Evolutionary conservation across 2,888 invertebrate genomes (phyloP), one percentile per base, ranked within the genome.

Genomic region (Archips xylosteana): DNA sequence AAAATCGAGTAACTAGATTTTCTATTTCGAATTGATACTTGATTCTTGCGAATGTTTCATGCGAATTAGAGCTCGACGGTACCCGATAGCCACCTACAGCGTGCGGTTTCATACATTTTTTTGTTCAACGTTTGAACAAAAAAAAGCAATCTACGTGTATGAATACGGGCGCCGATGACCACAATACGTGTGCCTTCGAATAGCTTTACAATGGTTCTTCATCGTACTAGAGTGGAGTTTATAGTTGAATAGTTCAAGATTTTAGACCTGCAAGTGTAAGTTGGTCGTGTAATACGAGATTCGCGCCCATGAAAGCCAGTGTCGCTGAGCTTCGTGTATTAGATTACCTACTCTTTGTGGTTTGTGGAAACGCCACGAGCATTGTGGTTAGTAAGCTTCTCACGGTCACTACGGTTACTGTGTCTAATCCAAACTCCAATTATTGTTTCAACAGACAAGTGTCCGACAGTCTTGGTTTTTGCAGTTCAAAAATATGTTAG

Each of bases 251-350:
- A 79, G 70, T 79, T 78, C 71, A 63, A 57, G 74, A 76, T 81
- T 81, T 80, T 57, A 60, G 49, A 72, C 63, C 73, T 78, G 76
- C 77, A 76, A 78, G 75, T 79, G 79, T 74, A 77, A 75, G 71
- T 80, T 76, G 76, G 82, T 80, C 82, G 82, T 85, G 94, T 92
- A 94, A 94, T 87, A 86, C 83, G 90, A 94, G 90, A 92, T 89
- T 88, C 88, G 91, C 87, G 91, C 89, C 89, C 87, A 87, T 89
- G 91, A 92, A 94, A 92, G 88, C 87, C 90, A 92, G 89, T 92
- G 93, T 93, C 92, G 91, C 89, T 93, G 92, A 89, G 94, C 93
- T 93, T 94, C 88, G 88, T 89, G 91, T 93, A 94, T 94, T 90
- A 90, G 90, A 91, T 94, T 94, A 92, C 93, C 82, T 82, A 89